Evolutionary conservation across 2,797 vertebrate genomes (phyloP).

Genomic region (Sylvilagus floridanus): DNA sequence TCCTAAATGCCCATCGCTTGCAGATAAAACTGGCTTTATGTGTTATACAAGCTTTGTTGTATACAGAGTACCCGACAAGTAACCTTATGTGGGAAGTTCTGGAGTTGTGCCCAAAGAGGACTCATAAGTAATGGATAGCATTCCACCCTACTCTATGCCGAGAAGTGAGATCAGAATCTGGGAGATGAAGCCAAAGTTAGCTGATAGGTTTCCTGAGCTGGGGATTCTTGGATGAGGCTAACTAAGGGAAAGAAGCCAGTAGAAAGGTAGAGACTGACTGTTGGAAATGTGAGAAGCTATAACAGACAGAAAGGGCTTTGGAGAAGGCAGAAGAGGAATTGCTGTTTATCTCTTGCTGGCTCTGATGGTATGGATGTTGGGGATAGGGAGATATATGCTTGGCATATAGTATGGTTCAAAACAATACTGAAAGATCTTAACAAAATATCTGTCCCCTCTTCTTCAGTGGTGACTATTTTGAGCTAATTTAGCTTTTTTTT

Average conservation of each 20-base stretch:
- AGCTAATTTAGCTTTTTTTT: not conserved
- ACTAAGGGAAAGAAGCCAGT: conserved; percentile 29
- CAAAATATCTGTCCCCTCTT: not conserved
- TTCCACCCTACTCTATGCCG: conserved; percentile 58
- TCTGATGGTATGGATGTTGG: not conserved
- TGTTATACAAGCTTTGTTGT: not conserved
- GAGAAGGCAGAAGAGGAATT: not conserved
- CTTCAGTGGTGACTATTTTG: conserved; percentile 2
- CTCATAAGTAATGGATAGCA: conserved; percentile 59
- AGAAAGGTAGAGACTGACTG: not conserved
- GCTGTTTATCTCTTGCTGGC: not conserved
- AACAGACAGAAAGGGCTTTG: not conserved
- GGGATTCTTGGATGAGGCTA: conserved; percentile 32
- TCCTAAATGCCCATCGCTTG: not conserved
- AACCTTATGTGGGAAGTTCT: conserved; percentile 43
- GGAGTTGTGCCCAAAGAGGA: conserved; percentile 48
- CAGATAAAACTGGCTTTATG: not conserved
- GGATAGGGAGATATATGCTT: not conserved
- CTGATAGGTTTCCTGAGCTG: conserved; percentile 55
- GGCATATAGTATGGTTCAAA: not conserved
- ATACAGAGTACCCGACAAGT: not conserved
- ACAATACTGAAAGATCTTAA: not conserved
- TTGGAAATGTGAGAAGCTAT: not conserved
- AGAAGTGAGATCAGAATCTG: conserved; percentile 65
- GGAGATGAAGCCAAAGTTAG: conserved; percentile 65